Evolutionary conservation across 2,888 invertebrate genomes (phyloP), one percentile per base, ranked within the genome.

Genomic region (Penaeus monodon): DNA sequence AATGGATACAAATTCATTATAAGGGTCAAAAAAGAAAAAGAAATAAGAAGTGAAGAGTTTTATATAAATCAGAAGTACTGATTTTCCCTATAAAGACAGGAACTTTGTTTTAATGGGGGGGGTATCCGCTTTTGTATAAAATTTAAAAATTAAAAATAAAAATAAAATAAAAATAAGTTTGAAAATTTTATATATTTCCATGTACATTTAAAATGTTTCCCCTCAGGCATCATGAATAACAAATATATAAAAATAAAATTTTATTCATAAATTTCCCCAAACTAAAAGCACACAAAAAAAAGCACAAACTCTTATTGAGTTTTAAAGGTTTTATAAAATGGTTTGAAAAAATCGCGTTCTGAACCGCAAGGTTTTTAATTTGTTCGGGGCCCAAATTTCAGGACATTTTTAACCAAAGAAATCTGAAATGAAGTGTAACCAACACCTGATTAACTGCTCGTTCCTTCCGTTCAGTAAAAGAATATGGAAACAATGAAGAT

Each of bases 371-470:
- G n/a, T n/a, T 93, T 98, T 98, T 91, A 98, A 93, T 93, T 98
- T 98, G 89, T 97, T 97, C 92, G 99, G 95, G 90, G n/a, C n/a
- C 98, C 96, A 95, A 97, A 99, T 94, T 98, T 99, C 87, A 99
- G 93, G 84, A 97, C 94, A 92, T 98, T 98, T 93, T 99, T 99
- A 68, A 99, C 96, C 89, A 98, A 93, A 0, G 99, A 97, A 92
- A 99, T 96, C 96, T 97, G 94, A 84, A 94, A 94, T 90, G 91
- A 91, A 91, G 91, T 89, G 91, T 89, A 90, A 91, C 86, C 29
- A n/a, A 77, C n/a, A n/a, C 63, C n/a, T 44, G 44, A 4, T 24
- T 76, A 33, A 20, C 44, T 12, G n/a, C n/a, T 57, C n/a, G 0
- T 49, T 27, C 38, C 38, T 68, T 24, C 49, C 3, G 10, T 49